These are phyloP conservation scores for Tetragnatha versicolor DNA, from an alignment of 1,140 invertebrate species.

Conservation along the genomic window DNA sequence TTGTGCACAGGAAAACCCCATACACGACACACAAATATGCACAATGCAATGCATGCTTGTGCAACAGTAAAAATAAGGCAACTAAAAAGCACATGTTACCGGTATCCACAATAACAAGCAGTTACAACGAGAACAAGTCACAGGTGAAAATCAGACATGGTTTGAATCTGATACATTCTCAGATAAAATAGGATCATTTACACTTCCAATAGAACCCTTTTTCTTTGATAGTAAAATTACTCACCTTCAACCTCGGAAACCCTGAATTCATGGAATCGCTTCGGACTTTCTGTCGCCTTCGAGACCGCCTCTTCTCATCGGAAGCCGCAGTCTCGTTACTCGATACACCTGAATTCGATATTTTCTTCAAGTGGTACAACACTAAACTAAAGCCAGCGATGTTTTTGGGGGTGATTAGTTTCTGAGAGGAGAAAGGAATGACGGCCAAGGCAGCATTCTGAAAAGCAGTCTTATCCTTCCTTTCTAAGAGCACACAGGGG, in stretches of 20 bases:
- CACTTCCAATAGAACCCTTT: constrained; percentile 8
- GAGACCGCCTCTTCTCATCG: constrained; percentile 36
- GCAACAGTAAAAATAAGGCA: background rate
- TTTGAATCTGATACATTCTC: background rate
- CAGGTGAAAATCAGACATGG: no score
- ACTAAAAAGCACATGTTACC: no score
- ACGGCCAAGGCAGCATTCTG: constrained; percentile 42
- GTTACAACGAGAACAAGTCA: no score
- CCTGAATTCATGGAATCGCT: constrained; percentile 41
- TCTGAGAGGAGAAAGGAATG: constrained; percentile 10
- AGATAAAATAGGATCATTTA: background rate
- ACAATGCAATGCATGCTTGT: background rate
- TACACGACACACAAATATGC: no score
- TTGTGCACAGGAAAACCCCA: no score
- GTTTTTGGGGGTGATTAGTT: constrained; percentile 16
- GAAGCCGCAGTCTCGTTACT: background rate
- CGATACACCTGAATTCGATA: background rate
- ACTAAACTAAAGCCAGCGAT: constrained; percentile 30
- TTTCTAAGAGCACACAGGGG: constrained; percentile 44
- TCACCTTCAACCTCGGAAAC: constrained; percentile 31
- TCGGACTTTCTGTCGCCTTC: constrained; percentile 38
- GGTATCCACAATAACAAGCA: no score
- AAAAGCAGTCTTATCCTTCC: constrained; percentile 1
- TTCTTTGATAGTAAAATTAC: constrained; percentile 7
- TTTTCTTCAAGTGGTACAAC: constrained; percentile 25